phyloP scores from a whole-genome alignment of 2,797 vertebrate species.

The Argya squamiceps region DNA sequence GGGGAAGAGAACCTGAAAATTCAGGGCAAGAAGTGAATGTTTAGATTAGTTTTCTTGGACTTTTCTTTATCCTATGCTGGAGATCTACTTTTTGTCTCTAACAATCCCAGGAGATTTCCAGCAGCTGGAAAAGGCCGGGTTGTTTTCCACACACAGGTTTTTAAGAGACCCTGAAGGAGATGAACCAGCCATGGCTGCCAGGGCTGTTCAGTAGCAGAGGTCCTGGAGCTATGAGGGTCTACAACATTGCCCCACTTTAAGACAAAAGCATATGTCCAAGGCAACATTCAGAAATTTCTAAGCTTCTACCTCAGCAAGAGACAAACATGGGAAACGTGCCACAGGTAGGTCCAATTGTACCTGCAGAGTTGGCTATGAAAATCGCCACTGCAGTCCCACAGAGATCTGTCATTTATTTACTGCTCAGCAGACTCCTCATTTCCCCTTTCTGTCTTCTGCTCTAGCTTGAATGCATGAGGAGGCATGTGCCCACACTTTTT shows the following conservation, averaged over 20 bases:
- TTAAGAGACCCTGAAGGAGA: background rate
- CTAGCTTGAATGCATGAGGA: background rate
- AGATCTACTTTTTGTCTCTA: background rate
- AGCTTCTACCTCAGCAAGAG: background rate
- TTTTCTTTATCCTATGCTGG: background rate
- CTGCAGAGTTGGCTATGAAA: background rate
- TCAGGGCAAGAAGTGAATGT: background rate
- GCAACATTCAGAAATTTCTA: background rate
- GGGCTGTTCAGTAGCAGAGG: background rate
- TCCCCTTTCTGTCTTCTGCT: background rate
- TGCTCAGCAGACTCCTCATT: background rate
- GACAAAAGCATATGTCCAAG: background rate
- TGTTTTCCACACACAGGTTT: background rate
- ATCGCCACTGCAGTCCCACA: background rate
- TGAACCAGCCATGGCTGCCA: fast-evolving
- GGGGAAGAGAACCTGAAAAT: background rate
- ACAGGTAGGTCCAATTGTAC: background rate
- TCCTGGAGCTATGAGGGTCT: background rate
- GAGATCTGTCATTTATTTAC: background rate
- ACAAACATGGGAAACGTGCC: background rate
- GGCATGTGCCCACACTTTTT: background rate
- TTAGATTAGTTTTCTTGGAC: background rate
- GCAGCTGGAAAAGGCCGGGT: background rate
- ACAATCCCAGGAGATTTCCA: background rate
- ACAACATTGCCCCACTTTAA: background rate